phyloP scores from a whole-genome alignment of 2,797 vertebrate genomes.

The Neosalanx taihuensis region DNA sequence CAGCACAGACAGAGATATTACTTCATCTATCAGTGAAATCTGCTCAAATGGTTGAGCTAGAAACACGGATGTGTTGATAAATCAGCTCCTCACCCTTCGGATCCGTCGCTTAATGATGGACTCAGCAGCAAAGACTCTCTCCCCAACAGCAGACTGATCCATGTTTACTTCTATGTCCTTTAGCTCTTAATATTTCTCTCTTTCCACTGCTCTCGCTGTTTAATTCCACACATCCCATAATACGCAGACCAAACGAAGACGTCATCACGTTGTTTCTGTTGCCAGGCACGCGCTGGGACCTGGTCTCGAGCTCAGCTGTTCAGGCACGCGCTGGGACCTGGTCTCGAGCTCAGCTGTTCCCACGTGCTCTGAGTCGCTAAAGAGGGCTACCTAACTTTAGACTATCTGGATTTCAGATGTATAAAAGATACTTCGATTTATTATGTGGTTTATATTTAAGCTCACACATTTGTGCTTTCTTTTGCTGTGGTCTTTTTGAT shows the following conservation, averaged over 20 bases:
- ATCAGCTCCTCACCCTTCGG: conserved; percentile 81
- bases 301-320: conserved; percentile 57
- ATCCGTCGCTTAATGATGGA: conserved; percentile 94
- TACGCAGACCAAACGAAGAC: conserved; percentile 83
- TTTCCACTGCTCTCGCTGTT: conserved; percentile 65
- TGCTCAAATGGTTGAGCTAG: conserved; percentile 49
- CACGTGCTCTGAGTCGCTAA: conserved; percentile 69
- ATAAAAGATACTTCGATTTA: too few species aligned
- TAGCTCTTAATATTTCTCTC: conserved; percentile 51
- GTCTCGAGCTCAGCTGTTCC: conserved; percentile 68
- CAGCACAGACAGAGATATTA: conserved; percentile 24
- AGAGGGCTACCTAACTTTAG: conserved; percentile 32
- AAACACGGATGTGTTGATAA: conserved; percentile 26
- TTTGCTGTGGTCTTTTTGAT: neutral
- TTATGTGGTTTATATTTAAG: neutral
- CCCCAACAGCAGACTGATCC: conserved; percentile 95
- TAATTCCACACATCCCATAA: conserved; percentile 90
- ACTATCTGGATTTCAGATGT: too few species aligned
- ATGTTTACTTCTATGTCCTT: conserved; percentile 79
- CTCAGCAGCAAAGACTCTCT: conserved; percentile 96
- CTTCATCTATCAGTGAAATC: conserved; percentile 45
- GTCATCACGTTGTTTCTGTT: conserved; percentile 89
- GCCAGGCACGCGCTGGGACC: conserved; percentile 78
- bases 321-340: conserved; percentile 74
- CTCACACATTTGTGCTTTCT: neutral